Evolutionary conservation across 1,140 invertebrate species (phyloP).

Genomic region (Callitettix versicolor): DNA sequence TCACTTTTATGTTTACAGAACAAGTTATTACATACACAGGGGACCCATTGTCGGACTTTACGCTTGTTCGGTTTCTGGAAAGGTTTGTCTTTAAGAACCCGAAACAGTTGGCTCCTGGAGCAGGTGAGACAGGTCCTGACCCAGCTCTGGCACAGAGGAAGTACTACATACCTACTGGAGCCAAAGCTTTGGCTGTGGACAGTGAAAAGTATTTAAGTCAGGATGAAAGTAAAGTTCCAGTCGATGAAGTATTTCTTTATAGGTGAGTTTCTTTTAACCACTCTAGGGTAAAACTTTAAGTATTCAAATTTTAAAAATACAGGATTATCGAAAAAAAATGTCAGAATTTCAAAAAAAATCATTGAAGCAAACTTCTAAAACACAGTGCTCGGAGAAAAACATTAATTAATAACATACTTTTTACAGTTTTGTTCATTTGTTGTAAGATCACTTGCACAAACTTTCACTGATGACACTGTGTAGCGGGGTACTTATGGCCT

Average conservation of each 20-base stretch:
- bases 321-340: too few species aligned
- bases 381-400: too few species aligned
- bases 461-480: too few species aligned
- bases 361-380: too few species aligned
- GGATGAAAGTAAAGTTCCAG: conserved; percentile 56
- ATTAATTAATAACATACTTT: too few species aligned
- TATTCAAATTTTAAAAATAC: too few species aligned
- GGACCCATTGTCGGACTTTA: conserved; percentile 88
- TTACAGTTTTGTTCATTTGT: too few species aligned
- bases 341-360: too few species aligned
- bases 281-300: too few species aligned
- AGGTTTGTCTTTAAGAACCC: conserved; percentile 95
- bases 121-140: conserved; percentile 33
- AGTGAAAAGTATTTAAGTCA: conserved; percentile 58
- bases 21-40: conserved; percentile 72
- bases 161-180: conserved; percentile 48
- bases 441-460: too few species aligned
- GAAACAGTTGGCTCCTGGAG: conserved; percentile 49
- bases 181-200: conserved; percentile 51
- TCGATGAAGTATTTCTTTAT: conserved; percentile 73
- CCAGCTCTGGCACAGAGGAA: conserved; percentile 46
- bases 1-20: conserved; percentile 38
- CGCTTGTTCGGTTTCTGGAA: conserved; percentile 79
- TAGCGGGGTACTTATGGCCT: too few species aligned
- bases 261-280: conserved; percentile 40